These are phyloP conservation scores for Papilio protenor DNA, from an alignment of 2,888 invertebrate species.

Conservation along the genomic window DNA sequence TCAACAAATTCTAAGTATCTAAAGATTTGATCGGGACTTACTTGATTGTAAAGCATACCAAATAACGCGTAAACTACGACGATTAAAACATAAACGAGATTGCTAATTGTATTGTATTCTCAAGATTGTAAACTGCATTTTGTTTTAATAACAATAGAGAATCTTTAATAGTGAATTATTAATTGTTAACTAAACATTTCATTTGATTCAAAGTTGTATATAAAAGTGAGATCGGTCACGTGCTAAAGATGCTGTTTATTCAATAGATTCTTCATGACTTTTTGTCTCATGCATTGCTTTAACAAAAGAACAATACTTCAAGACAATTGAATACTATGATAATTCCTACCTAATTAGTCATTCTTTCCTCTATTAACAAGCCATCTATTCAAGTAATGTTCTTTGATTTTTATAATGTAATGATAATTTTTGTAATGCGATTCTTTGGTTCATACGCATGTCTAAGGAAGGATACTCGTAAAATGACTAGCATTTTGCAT, in stretches of 20 bases:
- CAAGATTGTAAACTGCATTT: neutral
- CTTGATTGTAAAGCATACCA: neutral
- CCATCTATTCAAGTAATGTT: neutral
- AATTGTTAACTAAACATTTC: neutral
- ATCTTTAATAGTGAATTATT: neutral
- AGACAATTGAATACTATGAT: neutral
- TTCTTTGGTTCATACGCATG: neutral
- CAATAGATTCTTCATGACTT: neutral
- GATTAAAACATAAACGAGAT: constrained; percentile 1
- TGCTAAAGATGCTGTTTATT: neutral
- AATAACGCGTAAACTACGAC: neutral
- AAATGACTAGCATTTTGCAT: neutral
- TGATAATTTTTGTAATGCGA: neutral
- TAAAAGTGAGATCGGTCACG: constrained; percentile 13
- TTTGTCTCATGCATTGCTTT: neutral
- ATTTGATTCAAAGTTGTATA: neutral
- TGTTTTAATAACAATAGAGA: constrained; percentile 18
- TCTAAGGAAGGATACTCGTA: neutral
- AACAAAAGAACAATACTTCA: constrained; percentile 12
- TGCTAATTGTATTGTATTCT: constrained; percentile 11
- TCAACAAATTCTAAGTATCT: neutral
- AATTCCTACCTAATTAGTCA: constrained; percentile 1
- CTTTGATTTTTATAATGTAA: neutral
- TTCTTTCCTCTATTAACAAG: neutral
- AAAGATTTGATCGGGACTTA: neutral